A percentile compares a stretch with the other conserved stretches of the same genome.
These are phyloP conservation scores for Babylonia areolata DNA, from an alignment of 1,140 invertebrate genomes.

Conservation along the genomic window DNA sequence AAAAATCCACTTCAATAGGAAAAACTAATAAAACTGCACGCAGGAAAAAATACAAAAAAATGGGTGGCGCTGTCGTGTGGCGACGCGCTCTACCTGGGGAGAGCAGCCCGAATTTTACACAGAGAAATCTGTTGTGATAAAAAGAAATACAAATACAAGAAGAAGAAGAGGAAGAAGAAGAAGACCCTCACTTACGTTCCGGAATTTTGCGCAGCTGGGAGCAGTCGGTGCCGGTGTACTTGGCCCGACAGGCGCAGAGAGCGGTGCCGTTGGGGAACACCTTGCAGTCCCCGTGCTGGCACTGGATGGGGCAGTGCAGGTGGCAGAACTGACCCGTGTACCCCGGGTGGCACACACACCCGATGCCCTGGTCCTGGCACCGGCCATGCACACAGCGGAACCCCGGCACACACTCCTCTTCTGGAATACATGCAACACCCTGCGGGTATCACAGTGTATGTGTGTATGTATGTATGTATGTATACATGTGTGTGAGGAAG, in stretches of 20 bases:
- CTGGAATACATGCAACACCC: background rate
- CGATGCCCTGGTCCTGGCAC: background rate
- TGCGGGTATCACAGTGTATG: no score
- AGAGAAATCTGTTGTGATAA: no score
- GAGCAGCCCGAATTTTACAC: no score
- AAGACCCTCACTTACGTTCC: background rate
- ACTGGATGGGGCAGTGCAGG: background rate
- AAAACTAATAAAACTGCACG: no score
- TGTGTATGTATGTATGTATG: no score
- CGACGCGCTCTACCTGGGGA: no score
- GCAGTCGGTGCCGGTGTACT: slow-evolving; percentile 25
- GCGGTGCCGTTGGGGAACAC: background rate
- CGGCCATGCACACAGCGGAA: background rate
- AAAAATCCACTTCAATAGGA: no score
- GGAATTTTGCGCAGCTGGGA: background rate
- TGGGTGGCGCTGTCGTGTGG: no score
- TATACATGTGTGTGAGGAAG: no score
- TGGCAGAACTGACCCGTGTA: slow-evolving; percentile 7
- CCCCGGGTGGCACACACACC: slow-evolving; percentile 14
- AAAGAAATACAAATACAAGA: no score
- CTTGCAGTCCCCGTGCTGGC: slow-evolving; percentile 3
- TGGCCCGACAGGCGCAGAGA: background rate
- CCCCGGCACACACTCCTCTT: background rate
- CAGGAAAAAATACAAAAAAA: no score
- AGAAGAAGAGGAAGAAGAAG: no score